Base-by-base conservation (phyloP, 2,797 vertebrate species). In the Dallia pectoralis region DNA sequence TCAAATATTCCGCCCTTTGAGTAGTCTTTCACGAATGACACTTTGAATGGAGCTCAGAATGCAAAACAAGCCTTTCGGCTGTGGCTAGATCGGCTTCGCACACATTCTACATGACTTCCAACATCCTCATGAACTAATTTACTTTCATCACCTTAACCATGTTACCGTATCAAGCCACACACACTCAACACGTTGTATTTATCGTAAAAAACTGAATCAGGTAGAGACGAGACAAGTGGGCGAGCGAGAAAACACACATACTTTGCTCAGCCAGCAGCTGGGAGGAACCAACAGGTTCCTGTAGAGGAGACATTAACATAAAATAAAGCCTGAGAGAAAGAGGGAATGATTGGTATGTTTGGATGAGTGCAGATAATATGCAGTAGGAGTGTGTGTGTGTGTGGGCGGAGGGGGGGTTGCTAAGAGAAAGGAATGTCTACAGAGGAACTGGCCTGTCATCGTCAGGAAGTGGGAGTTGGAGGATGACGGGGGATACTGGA, bases 381-480 rank as follows among this genome's bases (percentile, higher is more conserved):
- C 77, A 82, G 19, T 71, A 69, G 80, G 48, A 18, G 65, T 40
- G 40, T 9, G 40, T 40, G 44, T 22, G 27, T 7, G 27, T n/a
- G 47, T 75, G n/a, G 53, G 53, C n/a, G n/a, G 74, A 51, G 4
- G 48, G 25, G 32, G 56, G 36, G 70, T 15, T 30, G 61, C 15
- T 25, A 4, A 44, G 86, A 84, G 84, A 84, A 81, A 78, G 81
- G 89, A 84, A 89, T 89, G 87, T 88, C 86, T 86, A 32, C 33
- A 51, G 91, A 92, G 91, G 92, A 93, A 91, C 90, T 89, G 78
- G 82, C 83, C 90, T 93, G 92, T 94, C 92, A 93, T 86, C 89
- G 88, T 90, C 91, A 93, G 92, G 93, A 93, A 93, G 85, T 89
- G 77, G 82, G 79, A 91, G 90, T 91, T 88, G 91, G 91, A 89